Percentiles rank a stretch among this genome's conserved stretches.
These are phyloP conservation scores for Lateolabrax maculatus DNA, from an alignment of 2,797 vertebrate species.

Conservation along the genomic window DNA sequence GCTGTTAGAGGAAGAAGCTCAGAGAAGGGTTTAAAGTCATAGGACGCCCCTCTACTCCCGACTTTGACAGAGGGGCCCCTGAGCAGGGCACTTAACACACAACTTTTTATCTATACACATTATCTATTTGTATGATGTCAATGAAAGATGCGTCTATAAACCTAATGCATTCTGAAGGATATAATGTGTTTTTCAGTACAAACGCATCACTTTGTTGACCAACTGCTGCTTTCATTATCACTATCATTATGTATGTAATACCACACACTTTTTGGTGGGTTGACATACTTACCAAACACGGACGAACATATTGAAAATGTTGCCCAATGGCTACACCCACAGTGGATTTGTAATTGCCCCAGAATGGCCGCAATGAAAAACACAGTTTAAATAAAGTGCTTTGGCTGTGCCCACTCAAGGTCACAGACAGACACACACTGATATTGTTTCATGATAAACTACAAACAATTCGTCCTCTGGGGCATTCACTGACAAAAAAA, in stretches of 20 bases:
- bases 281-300: background rate
- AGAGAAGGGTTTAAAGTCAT: conserved; percentile 15
- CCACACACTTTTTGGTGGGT: background rate
- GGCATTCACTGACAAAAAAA: background rate
- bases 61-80: background rate
- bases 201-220: background rate
- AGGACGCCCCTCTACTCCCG: background rate
- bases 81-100: background rate
- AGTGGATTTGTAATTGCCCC: conserved; percentile 21
- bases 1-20: background rate
- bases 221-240: background rate
- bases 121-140: background rate
- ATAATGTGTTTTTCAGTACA: background rate
- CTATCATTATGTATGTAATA: background rate
- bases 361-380: conserved; percentile 18
- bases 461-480: background rate
- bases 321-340: background rate
- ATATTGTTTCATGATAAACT: conserved; percentile 15
- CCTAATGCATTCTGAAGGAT: background rate
- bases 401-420: conserved; percentile 33
- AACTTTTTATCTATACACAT: background rate
- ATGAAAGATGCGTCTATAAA: background rate
- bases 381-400: conserved; percentile 27
- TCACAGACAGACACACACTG: conserved; percentile 3
- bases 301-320: background rate